Evolutionary conservation across 1,140 invertebrate genomes (phyloP).

Genomic region (Macrotrachela quadricornifera): DNA sequence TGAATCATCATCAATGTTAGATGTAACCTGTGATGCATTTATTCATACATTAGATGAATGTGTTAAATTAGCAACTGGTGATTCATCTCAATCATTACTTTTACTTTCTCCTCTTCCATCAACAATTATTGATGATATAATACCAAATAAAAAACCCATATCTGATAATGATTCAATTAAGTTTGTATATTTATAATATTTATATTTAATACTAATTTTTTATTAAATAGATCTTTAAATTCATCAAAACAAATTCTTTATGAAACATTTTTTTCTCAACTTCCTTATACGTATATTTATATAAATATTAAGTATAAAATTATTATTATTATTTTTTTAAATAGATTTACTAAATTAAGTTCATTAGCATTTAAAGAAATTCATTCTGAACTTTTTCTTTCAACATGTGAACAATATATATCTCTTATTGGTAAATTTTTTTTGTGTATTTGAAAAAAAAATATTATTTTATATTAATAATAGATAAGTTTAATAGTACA

Average conservation of each 20-base stretch:
- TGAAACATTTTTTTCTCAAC: too few species aligned
- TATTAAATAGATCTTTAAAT: neutral
- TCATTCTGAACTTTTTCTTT: neutral
- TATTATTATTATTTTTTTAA: too few species aligned
- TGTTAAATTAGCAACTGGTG: slow-evolving; percentile 39
- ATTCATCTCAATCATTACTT: too few species aligned
- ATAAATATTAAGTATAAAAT: too few species aligned
- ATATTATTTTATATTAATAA: slow-evolving; percentile 2
- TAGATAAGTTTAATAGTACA: slow-evolving; percentile 13
- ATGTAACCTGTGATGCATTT: slow-evolving; percentile 58
- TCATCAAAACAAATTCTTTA: too few species aligned
- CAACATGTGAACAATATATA: neutral
- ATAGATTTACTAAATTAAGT: slow-evolving; percentile 8
- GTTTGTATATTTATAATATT: too few species aligned
- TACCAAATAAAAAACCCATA: too few species aligned
- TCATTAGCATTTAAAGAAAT: neutral
- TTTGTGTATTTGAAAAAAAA: too few species aligned
- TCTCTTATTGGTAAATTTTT: slow-evolving; percentile 1
- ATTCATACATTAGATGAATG: slow-evolving; percentile 57
- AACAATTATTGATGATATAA: neutral
- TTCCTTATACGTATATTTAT: too few species aligned
- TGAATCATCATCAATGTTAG: slow-evolving; percentile 48
- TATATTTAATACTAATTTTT: too few species aligned
- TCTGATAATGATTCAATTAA: too few species aligned
- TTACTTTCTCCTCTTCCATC: neutral